phyloP scores from a whole-genome alignment of 92 coral and sea anemone species.

The Parazoanthus swiftii region DNA sequence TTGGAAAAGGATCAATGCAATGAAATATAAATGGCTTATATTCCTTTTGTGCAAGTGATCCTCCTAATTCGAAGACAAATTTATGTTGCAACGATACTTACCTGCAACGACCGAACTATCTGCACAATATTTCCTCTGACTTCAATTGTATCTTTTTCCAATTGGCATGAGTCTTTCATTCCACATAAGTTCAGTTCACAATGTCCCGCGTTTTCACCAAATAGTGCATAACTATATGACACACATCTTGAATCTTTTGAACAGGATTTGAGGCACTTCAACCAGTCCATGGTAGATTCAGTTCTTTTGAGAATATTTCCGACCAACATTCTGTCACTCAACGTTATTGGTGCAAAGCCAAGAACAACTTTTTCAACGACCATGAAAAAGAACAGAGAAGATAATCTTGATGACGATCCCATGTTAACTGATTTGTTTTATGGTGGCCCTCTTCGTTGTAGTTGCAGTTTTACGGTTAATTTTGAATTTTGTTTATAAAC shows the following conservation, averaged over 20 bases:
- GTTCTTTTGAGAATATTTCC: background rate
- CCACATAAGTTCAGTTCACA: slow-evolving; percentile 16
- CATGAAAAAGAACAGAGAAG: background rate
- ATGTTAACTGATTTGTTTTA: background rate
- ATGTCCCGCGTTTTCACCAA: background rate
- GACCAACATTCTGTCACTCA: background rate
- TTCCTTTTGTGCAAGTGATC: too few species aligned
- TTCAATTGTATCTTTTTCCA: background rate
- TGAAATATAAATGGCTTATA: too few species aligned
- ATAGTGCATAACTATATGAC: slow-evolving; percentile 5
- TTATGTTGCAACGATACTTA: background rate
- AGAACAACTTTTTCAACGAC: background rate
- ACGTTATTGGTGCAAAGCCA: background rate
- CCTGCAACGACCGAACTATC: slow-evolving; percentile 3
- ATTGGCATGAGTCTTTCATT: background rate
- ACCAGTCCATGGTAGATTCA: slow-evolving; percentile 1
- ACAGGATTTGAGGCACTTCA: slow-evolving; percentile 16
- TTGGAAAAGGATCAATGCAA: too few species aligned
- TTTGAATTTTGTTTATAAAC: too few species aligned
- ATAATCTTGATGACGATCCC: background rate
- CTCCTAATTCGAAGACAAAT: too few species aligned
- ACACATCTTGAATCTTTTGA: slow-evolving; percentile 14
- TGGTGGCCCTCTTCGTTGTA: too few species aligned
- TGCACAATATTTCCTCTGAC: slow-evolving; percentile 2
- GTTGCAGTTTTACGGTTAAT: too few species aligned